phyloP scores from a whole-genome alignment of 1,140 invertebrate genomes.

The Lasaia peninsularis region DNA sequence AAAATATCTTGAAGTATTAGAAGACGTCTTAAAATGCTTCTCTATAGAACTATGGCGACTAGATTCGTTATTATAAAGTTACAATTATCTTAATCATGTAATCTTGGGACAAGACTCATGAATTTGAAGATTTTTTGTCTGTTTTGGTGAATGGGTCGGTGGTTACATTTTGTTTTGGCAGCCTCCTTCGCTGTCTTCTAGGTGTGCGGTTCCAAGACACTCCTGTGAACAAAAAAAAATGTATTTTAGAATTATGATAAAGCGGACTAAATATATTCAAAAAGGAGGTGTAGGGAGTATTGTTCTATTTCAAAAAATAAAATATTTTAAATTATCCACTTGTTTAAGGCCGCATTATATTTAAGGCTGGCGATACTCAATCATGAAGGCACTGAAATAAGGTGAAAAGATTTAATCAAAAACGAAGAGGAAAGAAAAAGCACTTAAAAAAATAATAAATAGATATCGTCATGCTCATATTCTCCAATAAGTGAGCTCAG shows the following conservation, averaged over 20 bases:
- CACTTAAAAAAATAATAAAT: too few relatives aligned
- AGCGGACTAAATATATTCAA: too few relatives aligned
- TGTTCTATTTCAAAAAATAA: too few relatives aligned
- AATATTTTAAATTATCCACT: too few relatives aligned
- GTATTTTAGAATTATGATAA: not conserved
- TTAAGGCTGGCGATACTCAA: too few relatives aligned
- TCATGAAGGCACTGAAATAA: too few relatives aligned
- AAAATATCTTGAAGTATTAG: conserved; percentile 7
- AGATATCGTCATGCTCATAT: too few relatives aligned
- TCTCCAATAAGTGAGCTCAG: too few relatives aligned
- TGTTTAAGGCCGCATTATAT: too few relatives aligned
- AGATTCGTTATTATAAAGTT: conserved; percentile 12
- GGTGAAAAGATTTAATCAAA: too few relatives aligned
- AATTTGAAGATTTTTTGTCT: conserved; percentile 8
- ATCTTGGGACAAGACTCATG: conserved; percentile 6
- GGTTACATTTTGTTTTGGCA: conserved; percentile 61
- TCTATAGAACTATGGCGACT: conserved; percentile 8
- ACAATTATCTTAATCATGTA: conserved; percentile 11
- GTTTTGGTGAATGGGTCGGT: conserved; percentile 46
- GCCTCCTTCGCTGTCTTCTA: conserved; percentile 28
- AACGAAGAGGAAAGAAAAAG: too few relatives aligned
- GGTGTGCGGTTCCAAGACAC: conserved; percentile 26
- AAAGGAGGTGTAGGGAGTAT: too few relatives aligned
- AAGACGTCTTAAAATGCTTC: conserved; percentile 11
- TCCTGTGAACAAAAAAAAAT: conserved; percentile 49